Conservation (phyloP, 1,140 invertebrate genomes). For the Patella vulgata region DNA sequence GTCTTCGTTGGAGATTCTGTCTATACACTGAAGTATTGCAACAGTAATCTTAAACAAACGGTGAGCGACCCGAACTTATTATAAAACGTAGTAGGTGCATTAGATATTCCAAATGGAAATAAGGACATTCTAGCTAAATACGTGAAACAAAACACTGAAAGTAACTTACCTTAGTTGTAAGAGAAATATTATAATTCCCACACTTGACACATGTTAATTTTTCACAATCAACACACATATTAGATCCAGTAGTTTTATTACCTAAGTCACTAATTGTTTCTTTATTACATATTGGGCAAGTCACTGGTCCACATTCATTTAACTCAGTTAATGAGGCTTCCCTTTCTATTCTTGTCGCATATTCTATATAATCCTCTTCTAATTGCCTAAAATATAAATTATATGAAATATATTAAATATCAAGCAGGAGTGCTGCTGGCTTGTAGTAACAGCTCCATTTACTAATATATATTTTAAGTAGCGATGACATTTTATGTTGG, state of each 20-base stretch:
- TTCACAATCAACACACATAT: constrained; percentile 59
- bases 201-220: constrained; percentile 54
- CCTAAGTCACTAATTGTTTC: constrained; percentile 32
- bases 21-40: too few relatives aligned
- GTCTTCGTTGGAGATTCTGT: too few relatives aligned
- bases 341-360: constrained; percentile 48
- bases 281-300: constrained; percentile 57
- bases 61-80: too few relatives aligned
- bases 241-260: constrained; percentile 39
- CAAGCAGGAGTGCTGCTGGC: not conserved
- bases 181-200: constrained; percentile 45
- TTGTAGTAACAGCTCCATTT: too few relatives aligned
- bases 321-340: constrained; percentile 39
- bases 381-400: constrained; percentile 48
- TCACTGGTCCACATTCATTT: constrained; percentile 30
- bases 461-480: too few relatives aligned
- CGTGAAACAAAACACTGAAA: too few relatives aligned
- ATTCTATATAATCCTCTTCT: constrained; percentile 57
- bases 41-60: too few relatives aligned
- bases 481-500: too few relatives aligned
- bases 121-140: too few relatives aligned
- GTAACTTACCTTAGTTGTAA: constrained; percentile 52
- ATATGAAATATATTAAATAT: constrained; percentile 1
- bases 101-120: too few relatives aligned
- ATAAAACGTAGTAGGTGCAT: too few relatives aligned